These are phyloP conservation scores for Nephrotoma guestfalica DNA, from an alignment of 2,888 invertebrate genomes.

Conservation along the genomic window DNA sequence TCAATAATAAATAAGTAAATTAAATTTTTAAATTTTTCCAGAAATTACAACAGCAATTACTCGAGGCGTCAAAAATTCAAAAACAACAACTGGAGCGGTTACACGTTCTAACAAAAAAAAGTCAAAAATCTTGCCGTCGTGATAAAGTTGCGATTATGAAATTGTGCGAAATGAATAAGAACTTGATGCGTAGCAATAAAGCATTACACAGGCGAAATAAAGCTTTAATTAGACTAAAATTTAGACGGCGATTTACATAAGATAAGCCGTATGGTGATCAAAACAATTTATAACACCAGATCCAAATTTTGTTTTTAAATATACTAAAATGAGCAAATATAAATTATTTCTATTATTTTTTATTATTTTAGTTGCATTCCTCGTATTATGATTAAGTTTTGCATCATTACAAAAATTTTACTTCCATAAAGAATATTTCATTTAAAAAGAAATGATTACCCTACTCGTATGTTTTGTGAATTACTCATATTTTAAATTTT, in stretches of 20 bases:
- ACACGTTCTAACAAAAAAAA: background rate
- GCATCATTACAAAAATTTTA: too few species aligned
- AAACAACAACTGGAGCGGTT: background rate
- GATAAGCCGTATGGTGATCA: background rate
- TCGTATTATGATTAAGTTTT: too few species aligned
- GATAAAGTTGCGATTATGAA: background rate
- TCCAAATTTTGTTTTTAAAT: background rate
- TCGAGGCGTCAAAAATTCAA: background rate
- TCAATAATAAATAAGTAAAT: background rate
- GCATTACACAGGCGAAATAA: background rate
- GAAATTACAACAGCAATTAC: background rate
- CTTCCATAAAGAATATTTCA: too few species aligned
- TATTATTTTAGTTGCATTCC: too few species aligned
- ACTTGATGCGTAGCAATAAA: background rate
- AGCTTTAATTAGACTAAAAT: background rate
- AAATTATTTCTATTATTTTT: too few species aligned
- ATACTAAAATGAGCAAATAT: too few species aligned
- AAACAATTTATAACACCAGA: background rate
- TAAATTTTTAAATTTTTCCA: background rate
- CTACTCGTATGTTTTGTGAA: too few species aligned
- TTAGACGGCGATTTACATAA: background rate
- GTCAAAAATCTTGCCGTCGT: constrained; percentile 1
- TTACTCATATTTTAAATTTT: too few species aligned
- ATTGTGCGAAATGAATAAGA: background rate
- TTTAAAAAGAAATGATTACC: too few species aligned